phyloP scores from a whole-genome alignment of 1,140 invertebrate species.

The Hyphantria cunea region DNA sequence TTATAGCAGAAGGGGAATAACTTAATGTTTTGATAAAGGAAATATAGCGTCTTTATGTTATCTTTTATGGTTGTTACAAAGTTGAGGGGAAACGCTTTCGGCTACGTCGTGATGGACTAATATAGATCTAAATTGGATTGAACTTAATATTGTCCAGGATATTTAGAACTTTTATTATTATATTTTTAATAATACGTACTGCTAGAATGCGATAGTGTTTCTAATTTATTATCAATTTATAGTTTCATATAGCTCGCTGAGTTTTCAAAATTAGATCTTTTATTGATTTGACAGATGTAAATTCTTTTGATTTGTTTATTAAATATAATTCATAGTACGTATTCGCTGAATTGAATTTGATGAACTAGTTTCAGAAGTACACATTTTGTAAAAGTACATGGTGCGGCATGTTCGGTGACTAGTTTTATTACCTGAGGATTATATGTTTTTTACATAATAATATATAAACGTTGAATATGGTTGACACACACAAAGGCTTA shows the following conservation, averaged over 20 bases:
- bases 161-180: not conserved
- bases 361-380: no score
- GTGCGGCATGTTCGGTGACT: no score
- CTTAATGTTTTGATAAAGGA: conserved; percentile 36
- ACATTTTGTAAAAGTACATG: no score
- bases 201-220: no score
- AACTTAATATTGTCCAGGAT: conserved; percentile 35
- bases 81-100: conserved; percentile 32
- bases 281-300: no score
- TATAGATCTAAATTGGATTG: conserved; percentile 40
- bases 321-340: no score
- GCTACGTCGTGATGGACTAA: conserved; percentile 36
- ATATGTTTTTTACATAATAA: not conserved
- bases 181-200: not conserved
- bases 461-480: conserved; percentile 37
- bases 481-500: conserved; percentile 42
- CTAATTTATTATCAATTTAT: no score
- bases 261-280: no score
- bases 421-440: no score
- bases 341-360: no score
- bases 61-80: conserved; percentile 30
- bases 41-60: conserved; percentile 33
- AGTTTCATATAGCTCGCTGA: no score
- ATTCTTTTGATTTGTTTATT: no score
- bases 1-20: conserved; percentile 34